Percentiles rank a stretch among this genome's conserved stretches.
phyloP scores from a whole-genome alignment of 2,888 invertebrate genomes.

The Adelognathus sp. region DNA sequence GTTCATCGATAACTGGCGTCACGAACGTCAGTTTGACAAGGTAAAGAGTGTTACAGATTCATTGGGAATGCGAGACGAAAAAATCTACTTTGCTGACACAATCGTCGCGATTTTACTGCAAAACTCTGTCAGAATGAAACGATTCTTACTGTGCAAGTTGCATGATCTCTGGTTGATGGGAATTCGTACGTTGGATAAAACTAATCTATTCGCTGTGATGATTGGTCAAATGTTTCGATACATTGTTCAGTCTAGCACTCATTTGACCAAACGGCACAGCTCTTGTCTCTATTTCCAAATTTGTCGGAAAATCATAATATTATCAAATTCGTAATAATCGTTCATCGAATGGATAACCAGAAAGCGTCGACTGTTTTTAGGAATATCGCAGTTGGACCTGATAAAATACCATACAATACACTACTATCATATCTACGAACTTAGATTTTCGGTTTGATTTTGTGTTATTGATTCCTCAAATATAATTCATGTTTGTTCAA shows the following conservation, averaged over 20 bases:
- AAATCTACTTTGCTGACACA: neutral
- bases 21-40: slow-evolving; percentile 73
- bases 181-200: neutral
- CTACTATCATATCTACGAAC: slow-evolving; percentile 69
- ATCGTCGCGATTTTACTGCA: neutral
- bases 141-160: slow-evolving; percentile 8
- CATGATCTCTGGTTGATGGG: slow-evolving; percentile 15
- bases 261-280: neutral
- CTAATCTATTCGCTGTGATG: neutral
- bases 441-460: slow-evolving; percentile 49
- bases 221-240: neutral
- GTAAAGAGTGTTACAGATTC: slow-evolving; percentile 64
- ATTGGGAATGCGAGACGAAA: slow-evolving; percentile 4
- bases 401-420: slow-evolving; percentile 66
- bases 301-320: slow-evolving; percentile 7
- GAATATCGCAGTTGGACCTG: slow-evolving; percentile 67
- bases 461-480: neutral
- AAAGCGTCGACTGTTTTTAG: slow-evolving; percentile 62
- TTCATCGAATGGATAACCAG: slow-evolving; percentile 4
- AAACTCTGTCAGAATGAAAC: neutral
- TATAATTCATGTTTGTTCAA: neutral
- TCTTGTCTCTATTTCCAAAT: neutral
- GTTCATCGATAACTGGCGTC: slow-evolving; percentile 76
- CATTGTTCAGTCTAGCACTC: too few relatives aligned
- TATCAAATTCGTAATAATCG: slow-evolving; percentile 24